Conservation (phyloP, 2,888 invertebrate genomes). For the Parnassius smintheus region DNA sequence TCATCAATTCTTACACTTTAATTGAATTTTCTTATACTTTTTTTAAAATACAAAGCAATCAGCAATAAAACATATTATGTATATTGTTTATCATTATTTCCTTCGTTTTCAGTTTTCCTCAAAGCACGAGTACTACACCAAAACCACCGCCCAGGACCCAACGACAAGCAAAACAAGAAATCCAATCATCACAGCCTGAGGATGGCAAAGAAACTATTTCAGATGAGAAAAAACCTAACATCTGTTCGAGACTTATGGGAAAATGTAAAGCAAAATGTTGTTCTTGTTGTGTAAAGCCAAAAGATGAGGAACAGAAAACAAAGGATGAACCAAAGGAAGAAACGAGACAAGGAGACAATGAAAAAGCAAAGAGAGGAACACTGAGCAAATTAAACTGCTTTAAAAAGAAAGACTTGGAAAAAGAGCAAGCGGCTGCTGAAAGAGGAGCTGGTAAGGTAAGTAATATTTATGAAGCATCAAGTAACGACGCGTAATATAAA, state of each 20-base stretch:
- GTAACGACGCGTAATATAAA: too few relatives aligned
- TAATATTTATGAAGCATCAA: constrained; percentile 12
- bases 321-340: constrained; percentile 31
- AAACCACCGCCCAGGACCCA: constrained; percentile 65
- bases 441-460: constrained; percentile 70
- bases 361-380: constrained; percentile 45
- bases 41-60: too few relatives aligned
- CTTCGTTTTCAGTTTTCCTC: constrained; percentile 58
- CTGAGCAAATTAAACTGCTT: constrained; percentile 63
- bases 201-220: constrained; percentile 36
- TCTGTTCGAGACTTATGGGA: constrained; percentile 62
- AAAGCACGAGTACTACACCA: constrained; percentile 73
- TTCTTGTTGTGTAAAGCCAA: constrained; percentile 66
- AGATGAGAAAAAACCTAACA: constrained; percentile 51
- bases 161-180: constrained; percentile 50
- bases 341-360: constrained; percentile 28
- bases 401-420: constrained; percentile 62
- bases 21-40: too few relatives aligned
- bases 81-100: not conserved
- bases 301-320: constrained; percentile 44
- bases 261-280: constrained; percentile 73
- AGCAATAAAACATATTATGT: too few relatives aligned
- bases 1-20: too few relatives aligned
- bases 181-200: constrained; percentile 30
- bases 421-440: constrained; percentile 58